A percentile compares a stretch with the other conserved stretches of the same genome.
Conservation (phyloP, 2,113 vertebrate genomes). For the Amazona guildingii region DNA sequence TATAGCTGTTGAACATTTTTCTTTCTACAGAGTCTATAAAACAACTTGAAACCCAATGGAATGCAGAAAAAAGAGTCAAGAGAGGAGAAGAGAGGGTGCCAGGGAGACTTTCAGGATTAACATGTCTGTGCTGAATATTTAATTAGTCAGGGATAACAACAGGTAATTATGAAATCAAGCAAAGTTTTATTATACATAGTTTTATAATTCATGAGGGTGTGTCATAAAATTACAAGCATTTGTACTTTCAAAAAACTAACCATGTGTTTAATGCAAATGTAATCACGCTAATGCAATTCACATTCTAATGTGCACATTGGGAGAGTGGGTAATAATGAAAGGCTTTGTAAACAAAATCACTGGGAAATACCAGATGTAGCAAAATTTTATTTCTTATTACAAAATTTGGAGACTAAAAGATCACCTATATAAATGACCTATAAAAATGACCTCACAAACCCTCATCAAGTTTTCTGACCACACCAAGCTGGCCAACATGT, state of each 20-base stretch:
- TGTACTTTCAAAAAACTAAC: constrained; percentile 42
- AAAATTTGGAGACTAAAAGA: background rate
- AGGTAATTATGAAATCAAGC: constrained; percentile 57
- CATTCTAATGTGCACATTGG: constrained; percentile 20
- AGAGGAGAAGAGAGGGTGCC: background rate
- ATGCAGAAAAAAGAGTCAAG: background rate
- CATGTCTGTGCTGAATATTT: constrained; percentile 30
- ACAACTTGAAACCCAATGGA: background rate
- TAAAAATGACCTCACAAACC: background rate
- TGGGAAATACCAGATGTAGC: background rate
- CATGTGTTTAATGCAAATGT: constrained; percentile 55
- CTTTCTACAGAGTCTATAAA: background rate
- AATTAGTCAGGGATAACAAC: constrained; percentile 51
- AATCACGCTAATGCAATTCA: constrained; percentile 24
- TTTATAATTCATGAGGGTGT: constrained; percentile 45
- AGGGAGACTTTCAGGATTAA: constrained; percentile 2
- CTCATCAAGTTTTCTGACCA: background rate
- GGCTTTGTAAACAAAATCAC: constrained; percentile 55
- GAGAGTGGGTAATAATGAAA: constrained; percentile 20
- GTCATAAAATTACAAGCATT: constrained; percentile 47
- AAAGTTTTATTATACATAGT: constrained; percentile 41
- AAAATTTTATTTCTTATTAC: background rate
- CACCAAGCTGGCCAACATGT: background rate
- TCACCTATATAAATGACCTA: background rate
- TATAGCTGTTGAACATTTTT: background rate